Conservation (phyloP, 35 echinoderm and acorn worm species). For the Holothuria glaberrima region DNA sequence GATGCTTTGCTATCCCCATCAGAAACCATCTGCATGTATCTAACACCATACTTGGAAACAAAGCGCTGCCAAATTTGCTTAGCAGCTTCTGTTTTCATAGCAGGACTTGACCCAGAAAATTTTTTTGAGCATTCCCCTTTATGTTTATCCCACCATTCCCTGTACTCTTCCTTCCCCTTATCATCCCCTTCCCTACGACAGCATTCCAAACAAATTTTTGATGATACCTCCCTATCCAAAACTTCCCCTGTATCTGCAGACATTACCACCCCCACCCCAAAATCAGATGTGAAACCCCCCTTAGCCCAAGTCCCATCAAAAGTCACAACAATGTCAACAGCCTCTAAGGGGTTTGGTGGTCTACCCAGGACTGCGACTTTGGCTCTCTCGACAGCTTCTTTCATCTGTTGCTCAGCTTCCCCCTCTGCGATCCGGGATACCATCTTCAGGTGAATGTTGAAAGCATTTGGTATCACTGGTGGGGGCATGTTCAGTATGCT, state of each 20-base stretch:
- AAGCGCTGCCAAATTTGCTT: neutral
- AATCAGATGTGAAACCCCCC: slow-evolving; percentile 53
- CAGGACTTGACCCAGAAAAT: slow-evolving; percentile 11
- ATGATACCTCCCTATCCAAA: no score
- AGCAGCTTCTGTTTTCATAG: neutral
- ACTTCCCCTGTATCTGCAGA: slow-evolving; percentile 65
- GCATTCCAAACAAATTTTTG: slow-evolving; percentile 47
- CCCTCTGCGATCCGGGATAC: neutral
- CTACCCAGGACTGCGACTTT: neutral
- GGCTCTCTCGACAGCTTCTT: neutral
- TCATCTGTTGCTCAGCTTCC: no score
- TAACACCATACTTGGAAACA: neutral
- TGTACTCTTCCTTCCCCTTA: slow-evolving; percentile 8
- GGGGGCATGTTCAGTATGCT: slow-evolving; percentile 9
- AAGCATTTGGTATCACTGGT: neutral
- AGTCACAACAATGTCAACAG: slow-evolving; percentile 49
- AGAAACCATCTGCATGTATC: neutral
- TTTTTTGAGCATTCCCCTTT: slow-evolving; percentile 15
- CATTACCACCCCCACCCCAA: slow-evolving; percentile 68
- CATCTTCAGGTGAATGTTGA: neutral
- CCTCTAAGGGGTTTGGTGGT: neutral
- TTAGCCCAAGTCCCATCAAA: slow-evolving; percentile 71
- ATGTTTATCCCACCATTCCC: slow-evolving; percentile 8
- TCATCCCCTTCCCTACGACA: neutral
- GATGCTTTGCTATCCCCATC: no score